Evolutionary conservation across 64 coral and sea anemone species (phyloP).

Genomic region (Montipora capricornis): DNA sequence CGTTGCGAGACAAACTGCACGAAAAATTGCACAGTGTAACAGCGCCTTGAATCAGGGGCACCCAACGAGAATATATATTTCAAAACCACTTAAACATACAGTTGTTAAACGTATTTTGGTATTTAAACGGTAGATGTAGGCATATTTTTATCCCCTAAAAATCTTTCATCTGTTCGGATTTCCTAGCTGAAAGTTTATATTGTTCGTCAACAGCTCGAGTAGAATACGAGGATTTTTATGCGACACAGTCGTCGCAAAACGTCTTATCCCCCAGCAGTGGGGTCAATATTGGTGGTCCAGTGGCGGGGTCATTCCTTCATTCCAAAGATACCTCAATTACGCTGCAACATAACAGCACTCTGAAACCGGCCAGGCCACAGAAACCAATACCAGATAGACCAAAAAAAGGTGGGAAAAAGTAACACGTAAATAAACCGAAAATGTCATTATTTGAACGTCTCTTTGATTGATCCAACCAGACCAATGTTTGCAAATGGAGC

Average conservation of each 20-base stretch:
- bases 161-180: background rate
- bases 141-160: constrained; percentile 40
- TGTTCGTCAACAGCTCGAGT: no score
- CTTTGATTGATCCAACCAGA: background rate
- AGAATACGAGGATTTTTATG: no score
- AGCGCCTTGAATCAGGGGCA: background rate
- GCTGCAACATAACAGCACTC: background rate
- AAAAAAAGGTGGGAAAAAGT: constrained; percentile 2
- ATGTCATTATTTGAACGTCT: background rate
- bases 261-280: background rate
- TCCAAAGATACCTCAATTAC: constrained; percentile 37
- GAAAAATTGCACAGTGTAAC: no score
- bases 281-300: constrained; percentile 53
- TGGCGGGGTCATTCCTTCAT: constrained; percentile 59
- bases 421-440: background rate
- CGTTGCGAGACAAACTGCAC: no score
- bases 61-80: constrained; percentile 80
- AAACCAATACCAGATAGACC: constrained; percentile 52
- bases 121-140: no score
- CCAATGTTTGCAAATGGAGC: no score
- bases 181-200: no score
- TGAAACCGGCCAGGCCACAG: constrained; percentile 42
- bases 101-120: background rate
- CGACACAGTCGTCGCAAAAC: no score
- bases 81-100: constrained; percentile 94